phyloP scores from a whole-genome alignment of 2,888 invertebrate species.

The Tetramorium bicarinatum region DNA sequence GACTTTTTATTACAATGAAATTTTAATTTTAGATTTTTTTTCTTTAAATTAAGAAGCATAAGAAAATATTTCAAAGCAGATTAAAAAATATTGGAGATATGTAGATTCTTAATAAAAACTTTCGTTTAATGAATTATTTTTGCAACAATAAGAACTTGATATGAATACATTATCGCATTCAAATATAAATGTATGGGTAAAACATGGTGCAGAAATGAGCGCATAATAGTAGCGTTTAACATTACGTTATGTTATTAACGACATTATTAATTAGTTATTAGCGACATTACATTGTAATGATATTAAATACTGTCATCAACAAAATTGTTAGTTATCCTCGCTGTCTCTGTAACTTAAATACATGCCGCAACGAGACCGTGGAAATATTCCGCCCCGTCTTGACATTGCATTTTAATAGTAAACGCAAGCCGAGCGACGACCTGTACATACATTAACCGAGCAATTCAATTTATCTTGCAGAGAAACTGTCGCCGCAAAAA shows the following conservation, averaged over 20 bases:
- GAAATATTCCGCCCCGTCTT: constrained; percentile 36
- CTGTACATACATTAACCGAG: constrained; percentile 31
- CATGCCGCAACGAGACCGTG: background rate
- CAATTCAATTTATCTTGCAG: constrained; percentile 74
- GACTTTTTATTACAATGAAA: background rate
- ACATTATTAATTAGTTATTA: constrained; percentile 49
- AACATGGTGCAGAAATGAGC: background rate
- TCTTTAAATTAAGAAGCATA: background rate
- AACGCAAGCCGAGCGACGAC: constrained; percentile 9
- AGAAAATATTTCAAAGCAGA: background rate
- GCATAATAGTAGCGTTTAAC: constrained; percentile 1
- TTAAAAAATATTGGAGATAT: background rate
- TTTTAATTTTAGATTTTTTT: background rate
- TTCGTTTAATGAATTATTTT: constrained; percentile 14
- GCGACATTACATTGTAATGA: background rate
- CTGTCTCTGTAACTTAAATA: constrained; percentile 36
- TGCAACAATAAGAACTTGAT: background rate
- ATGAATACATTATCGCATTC: background rate
- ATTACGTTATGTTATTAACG: constrained; percentile 21
- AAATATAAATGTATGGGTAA: constrained; percentile 11
- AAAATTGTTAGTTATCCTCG: constrained; percentile 31
- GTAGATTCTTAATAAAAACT: background rate
- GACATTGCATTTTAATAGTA: constrained; percentile 42
- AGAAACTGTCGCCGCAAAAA: constrained; percentile 85
- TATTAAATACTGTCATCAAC: constrained; percentile 27